A percentile compares a stretch with the other conserved stretches of the same genome.
Conservation (phyloP, 2,888 invertebrate genomes). For the Hyles lineata region DNA sequence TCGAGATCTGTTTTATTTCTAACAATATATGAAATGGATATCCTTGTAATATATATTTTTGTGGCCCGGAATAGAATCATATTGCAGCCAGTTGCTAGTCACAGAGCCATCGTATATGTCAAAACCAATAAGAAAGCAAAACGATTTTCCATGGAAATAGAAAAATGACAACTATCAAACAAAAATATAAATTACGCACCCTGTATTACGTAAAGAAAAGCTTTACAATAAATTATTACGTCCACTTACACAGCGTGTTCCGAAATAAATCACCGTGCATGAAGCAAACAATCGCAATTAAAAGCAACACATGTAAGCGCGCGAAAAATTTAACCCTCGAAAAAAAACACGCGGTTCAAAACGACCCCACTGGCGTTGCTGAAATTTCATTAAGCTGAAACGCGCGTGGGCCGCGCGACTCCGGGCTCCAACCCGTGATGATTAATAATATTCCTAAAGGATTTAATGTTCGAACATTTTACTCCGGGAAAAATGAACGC, state of each 20-base stretch:
- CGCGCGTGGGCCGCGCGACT: background rate
- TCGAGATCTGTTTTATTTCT: too few species aligned
- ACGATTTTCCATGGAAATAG: too few species aligned
- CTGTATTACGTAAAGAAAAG: background rate
- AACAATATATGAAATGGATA: too few species aligned
- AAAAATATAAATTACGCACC: background rate
- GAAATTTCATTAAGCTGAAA: background rate
- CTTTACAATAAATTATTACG: background rate
- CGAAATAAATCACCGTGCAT: background rate
- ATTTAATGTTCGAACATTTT: constrained; percentile 15
- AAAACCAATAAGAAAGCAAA: too few species aligned
- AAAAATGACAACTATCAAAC: too few species aligned
- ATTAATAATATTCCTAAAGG: constrained; percentile 5
- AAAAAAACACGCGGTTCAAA: background rate
- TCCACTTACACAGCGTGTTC: background rate
- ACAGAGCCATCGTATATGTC: too few species aligned
- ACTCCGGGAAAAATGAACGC: too few species aligned
- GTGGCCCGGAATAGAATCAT: too few species aligned
- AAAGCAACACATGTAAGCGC: background rate
- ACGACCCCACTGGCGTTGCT: constrained; percentile 4
- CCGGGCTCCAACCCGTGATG: background rate
- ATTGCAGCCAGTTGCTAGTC: too few species aligned
- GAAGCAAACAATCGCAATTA: constrained; percentile 12
- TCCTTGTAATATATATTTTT: too few species aligned
- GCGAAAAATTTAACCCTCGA: constrained; percentile 11